phyloP scores from a whole-genome alignment of 2,113 vertebrate genomes.

The Poicephalus meyeri region DNA sequence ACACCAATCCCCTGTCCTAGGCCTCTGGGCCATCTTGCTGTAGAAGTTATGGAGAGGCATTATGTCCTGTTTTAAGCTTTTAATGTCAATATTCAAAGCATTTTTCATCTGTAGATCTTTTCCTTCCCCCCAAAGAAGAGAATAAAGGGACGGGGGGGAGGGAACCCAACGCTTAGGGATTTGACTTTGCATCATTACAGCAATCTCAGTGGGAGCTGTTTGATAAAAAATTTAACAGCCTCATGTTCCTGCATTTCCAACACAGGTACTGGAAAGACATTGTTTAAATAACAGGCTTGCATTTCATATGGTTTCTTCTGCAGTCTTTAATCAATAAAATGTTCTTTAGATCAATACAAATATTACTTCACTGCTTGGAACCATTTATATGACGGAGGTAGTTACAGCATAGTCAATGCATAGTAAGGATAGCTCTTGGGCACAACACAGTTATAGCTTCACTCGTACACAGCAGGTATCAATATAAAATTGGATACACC shows the following conservation, averaged over 20 bases:
- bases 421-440: background rate
- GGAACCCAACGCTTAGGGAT: background rate
- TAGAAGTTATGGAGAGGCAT: background rate
- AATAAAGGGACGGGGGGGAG: background rate
- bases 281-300: slow-evolving; percentile 65
- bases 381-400: slow-evolving; percentile 29
- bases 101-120: background rate
- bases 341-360: slow-evolving; percentile 75
- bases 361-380: slow-evolving; percentile 68
- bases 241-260: background rate
- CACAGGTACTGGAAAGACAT: slow-evolving; percentile 23
- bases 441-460: background rate
- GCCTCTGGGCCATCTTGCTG: background rate
- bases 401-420: background rate
- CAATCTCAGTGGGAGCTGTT: background rate
- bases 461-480: background rate
- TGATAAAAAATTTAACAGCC: slow-evolving; percentile 40
- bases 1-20: background rate
- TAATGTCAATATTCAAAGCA: background rate
- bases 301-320: slow-evolving; percentile 60
- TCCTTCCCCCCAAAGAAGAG: background rate
- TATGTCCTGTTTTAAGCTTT: background rate
- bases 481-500: slow-evolving; percentile 1
- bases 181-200: background rate
- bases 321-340: slow-evolving; percentile 73